Percentiles rank a stretch among this genome's conserved stretches.
phyloP scores from a whole-genome alignment of 2,797 vertebrate species.

The Choloepus didactylus region DNA sequence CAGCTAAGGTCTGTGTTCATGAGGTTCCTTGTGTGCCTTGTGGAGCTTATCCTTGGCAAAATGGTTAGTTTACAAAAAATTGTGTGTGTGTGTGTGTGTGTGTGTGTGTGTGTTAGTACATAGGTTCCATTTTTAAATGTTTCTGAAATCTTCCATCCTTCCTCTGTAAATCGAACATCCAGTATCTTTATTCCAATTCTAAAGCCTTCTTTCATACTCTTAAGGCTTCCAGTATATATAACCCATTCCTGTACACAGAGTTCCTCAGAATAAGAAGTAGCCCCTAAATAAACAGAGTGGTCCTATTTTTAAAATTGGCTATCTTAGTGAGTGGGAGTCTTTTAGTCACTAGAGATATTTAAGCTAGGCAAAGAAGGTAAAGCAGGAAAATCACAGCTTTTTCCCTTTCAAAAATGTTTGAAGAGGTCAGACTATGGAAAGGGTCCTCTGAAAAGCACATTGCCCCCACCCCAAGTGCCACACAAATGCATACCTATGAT shows the following conservation, averaged over 20 bases:
- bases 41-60: background rate
- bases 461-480: background rate
- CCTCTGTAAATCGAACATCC: background rate
- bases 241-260: background rate
- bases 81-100: background rate
- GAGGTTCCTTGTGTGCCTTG: background rate
- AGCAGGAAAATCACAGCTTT: background rate
- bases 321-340: background rate
- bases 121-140: background rate
- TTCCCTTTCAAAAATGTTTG: background rate
- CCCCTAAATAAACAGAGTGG: background rate
- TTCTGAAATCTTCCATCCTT: background rate
- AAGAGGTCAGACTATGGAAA: background rate
- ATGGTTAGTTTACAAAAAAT: background rate
- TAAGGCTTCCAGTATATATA: background rate
- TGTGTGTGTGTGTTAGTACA: background rate
- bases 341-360: background rate
- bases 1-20: background rate
- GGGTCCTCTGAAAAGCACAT: background rate
- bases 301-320: background rate
- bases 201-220: background rate
- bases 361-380: background rate
- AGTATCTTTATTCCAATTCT: background rate
- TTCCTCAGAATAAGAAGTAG: constrained; percentile 8
- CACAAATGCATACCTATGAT: background rate